A percentile compares a stretch with the other conserved stretches of the same genome.
These are phyloP conservation scores for Coryphaenoides rupestris DNA, from an alignment of 2,113 vertebrate species.

Conservation along the genomic window DNA sequence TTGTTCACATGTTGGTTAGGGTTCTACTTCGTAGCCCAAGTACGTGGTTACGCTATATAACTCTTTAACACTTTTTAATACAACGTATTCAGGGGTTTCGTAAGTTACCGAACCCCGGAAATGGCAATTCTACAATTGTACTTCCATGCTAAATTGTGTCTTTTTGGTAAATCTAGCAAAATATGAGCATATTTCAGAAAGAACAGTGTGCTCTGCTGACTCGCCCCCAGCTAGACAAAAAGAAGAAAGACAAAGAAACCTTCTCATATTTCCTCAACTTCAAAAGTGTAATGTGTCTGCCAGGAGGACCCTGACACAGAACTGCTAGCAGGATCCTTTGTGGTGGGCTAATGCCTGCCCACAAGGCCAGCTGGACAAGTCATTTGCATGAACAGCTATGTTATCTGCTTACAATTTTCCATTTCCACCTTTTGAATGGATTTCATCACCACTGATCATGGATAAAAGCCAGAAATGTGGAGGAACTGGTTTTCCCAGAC, in stretches of 20 bases:
- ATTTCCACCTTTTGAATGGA: constrained; percentile 25
- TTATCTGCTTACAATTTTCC: neutral
- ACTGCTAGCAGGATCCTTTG: constrained; percentile 40
- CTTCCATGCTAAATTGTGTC: too few relatives aligned
- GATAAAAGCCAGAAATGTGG: constrained; percentile 19
- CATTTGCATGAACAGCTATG: constrained; percentile 38
- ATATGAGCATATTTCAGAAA: too few relatives aligned
- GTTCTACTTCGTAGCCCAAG: too few relatives aligned
- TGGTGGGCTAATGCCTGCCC: constrained; percentile 39
- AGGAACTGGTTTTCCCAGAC: constrained; percentile 17
- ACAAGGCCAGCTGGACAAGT: constrained; percentile 48
- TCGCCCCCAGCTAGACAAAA: neutral
- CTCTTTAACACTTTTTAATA: too few relatives aligned
- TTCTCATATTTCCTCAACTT: constrained; percentile 43
- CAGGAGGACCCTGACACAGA: constrained; percentile 44
- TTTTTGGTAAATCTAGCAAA: too few relatives aligned
- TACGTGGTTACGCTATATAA: too few relatives aligned
- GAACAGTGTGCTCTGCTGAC: too few relatives aligned
- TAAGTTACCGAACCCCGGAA: too few relatives aligned
- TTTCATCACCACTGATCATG: constrained; percentile 20
- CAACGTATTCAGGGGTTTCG: too few relatives aligned
- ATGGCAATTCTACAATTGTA: too few relatives aligned
- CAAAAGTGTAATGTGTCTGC: constrained; percentile 54
- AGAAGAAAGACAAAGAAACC: neutral
- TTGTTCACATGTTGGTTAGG: too few relatives aligned